Base-by-base conservation (phyloP, 2,797 vertebrate genomes). In the Liasis olivaceus region DNA sequence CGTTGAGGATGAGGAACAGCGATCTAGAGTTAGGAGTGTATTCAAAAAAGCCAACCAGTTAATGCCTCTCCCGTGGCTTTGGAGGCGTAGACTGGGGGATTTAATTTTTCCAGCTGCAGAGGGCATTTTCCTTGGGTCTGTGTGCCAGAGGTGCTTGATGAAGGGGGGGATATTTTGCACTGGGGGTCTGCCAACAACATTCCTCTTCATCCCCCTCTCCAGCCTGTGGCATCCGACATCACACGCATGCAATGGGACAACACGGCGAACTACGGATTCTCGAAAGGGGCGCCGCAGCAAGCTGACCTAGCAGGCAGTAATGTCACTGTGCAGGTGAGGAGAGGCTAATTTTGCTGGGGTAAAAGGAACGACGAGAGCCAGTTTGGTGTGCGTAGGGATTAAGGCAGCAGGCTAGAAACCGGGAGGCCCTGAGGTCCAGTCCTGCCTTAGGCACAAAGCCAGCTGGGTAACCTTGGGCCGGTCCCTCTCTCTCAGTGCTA, bases 221-320 rank as follows among this genome's bases (percentile, higher is more conserved):
- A 93, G 93, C 66, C 89, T 24, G 85, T 85, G 2, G 2, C n/a
- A 0, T 93, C 88, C 24, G 22, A 4, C 0, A 0, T 59, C 26
- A 12, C 42, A 8, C 88, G 3, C 15, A 93, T 93, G 93, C 93
- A 54, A 13, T 93, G 93, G 93, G 51, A 93, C 62, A 47, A 87
- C 12, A 31, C 93, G 0, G 26, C 31, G 0, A 88, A 84, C 15
- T 92, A 36, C 0, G 93, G 93, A 1, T 93, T 93, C 88, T 92
- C 93, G 0, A 64, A 58, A 56, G 81, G 31, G 20, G 31, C 5
- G 0, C 22, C 7, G 15, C 85, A 9, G 12, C 12, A 0, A 28
- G 51, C 20, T 1, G 22, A 31, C 17, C 4, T 26, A 1, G 2
- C 22, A 12, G 31, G 13, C 8, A 92, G 64, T 63, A 90, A 90